Evolutionary conservation across 2,797 vertebrate genomes (phyloP).

Genomic region (Cryptoprocta ferox): DNA sequence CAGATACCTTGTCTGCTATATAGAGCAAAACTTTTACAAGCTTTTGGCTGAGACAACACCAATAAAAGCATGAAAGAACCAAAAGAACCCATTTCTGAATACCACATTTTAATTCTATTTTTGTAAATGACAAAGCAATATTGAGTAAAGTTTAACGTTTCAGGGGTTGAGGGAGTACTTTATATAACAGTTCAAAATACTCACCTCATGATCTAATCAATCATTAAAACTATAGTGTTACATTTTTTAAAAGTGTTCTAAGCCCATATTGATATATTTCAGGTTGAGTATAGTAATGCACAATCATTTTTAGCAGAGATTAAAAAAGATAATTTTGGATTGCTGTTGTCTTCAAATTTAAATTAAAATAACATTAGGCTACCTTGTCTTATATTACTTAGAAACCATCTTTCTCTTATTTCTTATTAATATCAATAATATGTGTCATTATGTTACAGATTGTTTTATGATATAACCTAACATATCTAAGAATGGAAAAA

Average conservation of each 20-base stretch:
- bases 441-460: not conserved
- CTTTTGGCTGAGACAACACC: not conserved
- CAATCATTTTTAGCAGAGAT: not conserved
- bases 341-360: not conserved
- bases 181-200: not conserved
- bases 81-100: not conserved
- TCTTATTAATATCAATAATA: not conserved
- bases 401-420: not conserved
- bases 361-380: not conserved
- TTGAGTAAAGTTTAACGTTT: not conserved
- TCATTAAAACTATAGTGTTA: not conserved
- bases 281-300: not conserved
- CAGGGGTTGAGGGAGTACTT: not conserved
- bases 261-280: not conserved
- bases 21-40: not conserved
- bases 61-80: not conserved
- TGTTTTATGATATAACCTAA: not conserved
- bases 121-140: not conserved
- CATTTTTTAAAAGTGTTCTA: not conserved
- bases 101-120: not conserved
- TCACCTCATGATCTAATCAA: not conserved
- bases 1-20: not conserved
- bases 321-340: not conserved
- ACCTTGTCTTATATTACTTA: not conserved
- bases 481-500: not conserved